Evolutionary conservation across 2,888 invertebrate genomes (phyloP).

Genomic region (Eumacrocentrus americanus): DNA sequence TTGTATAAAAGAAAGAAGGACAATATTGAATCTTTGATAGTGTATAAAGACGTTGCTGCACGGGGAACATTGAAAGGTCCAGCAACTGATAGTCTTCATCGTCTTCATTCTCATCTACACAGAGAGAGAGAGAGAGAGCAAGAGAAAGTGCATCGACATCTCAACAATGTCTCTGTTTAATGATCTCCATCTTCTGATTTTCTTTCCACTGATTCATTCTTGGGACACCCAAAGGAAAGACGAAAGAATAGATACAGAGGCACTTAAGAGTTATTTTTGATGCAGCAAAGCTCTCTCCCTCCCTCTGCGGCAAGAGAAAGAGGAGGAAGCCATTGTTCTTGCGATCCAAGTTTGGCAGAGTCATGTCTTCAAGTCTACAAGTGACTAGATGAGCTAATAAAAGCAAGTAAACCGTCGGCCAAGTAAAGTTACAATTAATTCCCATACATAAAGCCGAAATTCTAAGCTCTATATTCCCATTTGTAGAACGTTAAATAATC

Average conservation of each 20-base stretch:
- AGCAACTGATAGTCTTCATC: neutral
- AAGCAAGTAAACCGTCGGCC: too few relatives aligned
- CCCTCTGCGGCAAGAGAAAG: constrained; percentile 27
- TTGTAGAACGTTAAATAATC: too few relatives aligned
- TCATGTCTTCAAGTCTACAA: constrained; percentile 35
- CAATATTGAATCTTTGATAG: neutral
- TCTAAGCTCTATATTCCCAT: too few relatives aligned
- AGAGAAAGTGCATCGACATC: constrained; percentile 37
- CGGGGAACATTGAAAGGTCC: neutral
- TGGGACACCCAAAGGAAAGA: constrained; percentile 12
- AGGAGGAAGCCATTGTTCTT: constrained; percentile 50
- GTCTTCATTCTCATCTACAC: constrained; percentile 8
- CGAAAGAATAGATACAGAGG: constrained; percentile 25
- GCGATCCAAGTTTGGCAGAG: constrained; percentile 53
- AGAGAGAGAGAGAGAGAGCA: too few relatives aligned
- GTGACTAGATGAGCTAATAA: constrained; percentile 23
- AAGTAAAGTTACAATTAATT: too few relatives aligned
- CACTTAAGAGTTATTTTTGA: constrained; percentile 36
- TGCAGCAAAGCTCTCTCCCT: constrained; percentile 14
- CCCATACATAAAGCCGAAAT: too few relatives aligned
- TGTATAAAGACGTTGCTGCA: neutral
- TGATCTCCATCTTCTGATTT: constrained; percentile 9
- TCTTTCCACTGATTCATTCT: constrained; percentile 1
- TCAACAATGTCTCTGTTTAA: constrained; percentile 25
- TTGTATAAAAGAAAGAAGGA: neutral